Percentiles rank a stretch among this genome's conserved stretches.
phyloP scores from a whole-genome alignment of 2,888 invertebrate genomes.

The Spodoptera exigua region DNA sequence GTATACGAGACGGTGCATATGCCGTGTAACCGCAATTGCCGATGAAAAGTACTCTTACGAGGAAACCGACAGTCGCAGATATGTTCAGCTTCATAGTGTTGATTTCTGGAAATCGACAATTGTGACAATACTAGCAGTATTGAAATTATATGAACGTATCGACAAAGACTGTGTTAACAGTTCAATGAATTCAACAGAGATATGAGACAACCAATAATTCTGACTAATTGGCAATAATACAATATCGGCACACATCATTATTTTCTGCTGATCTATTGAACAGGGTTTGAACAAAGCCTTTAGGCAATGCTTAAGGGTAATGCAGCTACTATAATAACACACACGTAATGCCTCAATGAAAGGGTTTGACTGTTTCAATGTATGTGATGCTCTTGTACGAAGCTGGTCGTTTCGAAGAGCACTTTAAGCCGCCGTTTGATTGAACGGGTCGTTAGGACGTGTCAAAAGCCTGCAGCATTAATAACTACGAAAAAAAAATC shows the following conservation, averaged over 20 bases:
- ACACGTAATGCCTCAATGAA: slow-evolving; percentile 25
- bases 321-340: slow-evolving; percentile 19
- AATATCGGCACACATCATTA: not conserved
- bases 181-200: no score
- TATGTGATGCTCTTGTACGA: slow-evolving; percentile 43
- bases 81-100: no score
- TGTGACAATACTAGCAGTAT: no score
- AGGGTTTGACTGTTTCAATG: slow-evolving; percentile 49
- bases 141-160: no score
- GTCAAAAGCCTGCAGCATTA: slow-evolving; percentile 54
- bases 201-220: not conserved
- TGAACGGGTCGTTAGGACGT: slow-evolving; percentile 54
- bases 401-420: slow-evolving; percentile 40
- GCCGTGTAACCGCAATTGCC: no score
- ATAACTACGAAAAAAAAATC: slow-evolving; percentile 46
- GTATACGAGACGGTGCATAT: no score
- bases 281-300: not conserved
- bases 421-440: slow-evolving; percentile 57
- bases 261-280: not conserved
- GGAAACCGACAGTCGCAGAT: no score
- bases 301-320: slow-evolving; percentile 8
- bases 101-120: no score
- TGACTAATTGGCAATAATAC: no score
- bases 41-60: no score
- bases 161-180: no score